phyloP scores from a whole-genome alignment of 1,140 invertebrate genomes.

The Ectropis grisescens region DNA sequence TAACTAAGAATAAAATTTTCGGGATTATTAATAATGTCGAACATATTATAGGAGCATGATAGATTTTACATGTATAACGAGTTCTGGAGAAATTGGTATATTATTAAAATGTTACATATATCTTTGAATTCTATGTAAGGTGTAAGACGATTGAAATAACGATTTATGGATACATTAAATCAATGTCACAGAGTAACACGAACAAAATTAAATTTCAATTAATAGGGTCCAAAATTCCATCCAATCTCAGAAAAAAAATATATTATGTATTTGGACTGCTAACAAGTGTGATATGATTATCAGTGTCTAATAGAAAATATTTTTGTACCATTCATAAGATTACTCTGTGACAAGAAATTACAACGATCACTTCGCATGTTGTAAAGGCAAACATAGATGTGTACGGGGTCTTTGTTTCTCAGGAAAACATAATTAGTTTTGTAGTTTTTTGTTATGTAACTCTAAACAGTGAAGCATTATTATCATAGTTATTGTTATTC shows the following conservation, averaged over 20 bases:
- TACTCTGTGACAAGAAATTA: constrained; percentile 45
- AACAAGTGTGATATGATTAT: constrained; percentile 49
- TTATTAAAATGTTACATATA: constrained; percentile 53
- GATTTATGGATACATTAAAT: constrained; percentile 25
- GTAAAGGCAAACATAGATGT: constrained; percentile 50
- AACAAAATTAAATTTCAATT: constrained; percentile 32
- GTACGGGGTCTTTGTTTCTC: constrained; percentile 67
- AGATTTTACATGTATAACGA: constrained; percentile 35
- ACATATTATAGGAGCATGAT: constrained; percentile 38
- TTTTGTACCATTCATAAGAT: constrained; percentile 25
- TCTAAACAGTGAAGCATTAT: constrained; percentile 9
- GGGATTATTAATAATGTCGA: constrained; percentile 34
- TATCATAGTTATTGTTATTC: constrained; percentile 15
- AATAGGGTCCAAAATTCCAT: constrained; percentile 66
- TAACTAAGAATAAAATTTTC: constrained; percentile 11
- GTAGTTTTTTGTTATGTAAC: constrained; percentile 17
- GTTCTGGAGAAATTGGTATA: constrained; percentile 43
- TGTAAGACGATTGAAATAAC: constrained; percentile 35
- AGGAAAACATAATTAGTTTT: constrained; percentile 62
- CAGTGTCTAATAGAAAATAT: constrained; percentile 26
- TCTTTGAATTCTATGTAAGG: constrained; percentile 54
- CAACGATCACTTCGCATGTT: constrained; percentile 25
- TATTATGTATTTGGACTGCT: constrained; percentile 55
- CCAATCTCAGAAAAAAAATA: constrained; percentile 52
- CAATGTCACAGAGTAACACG: constrained; percentile 47